Percentiles rank a stretch among this genome's conserved stretches.
Conservation (phyloP, 2,888 invertebrate species). For the Hetaerina titia region DNA sequence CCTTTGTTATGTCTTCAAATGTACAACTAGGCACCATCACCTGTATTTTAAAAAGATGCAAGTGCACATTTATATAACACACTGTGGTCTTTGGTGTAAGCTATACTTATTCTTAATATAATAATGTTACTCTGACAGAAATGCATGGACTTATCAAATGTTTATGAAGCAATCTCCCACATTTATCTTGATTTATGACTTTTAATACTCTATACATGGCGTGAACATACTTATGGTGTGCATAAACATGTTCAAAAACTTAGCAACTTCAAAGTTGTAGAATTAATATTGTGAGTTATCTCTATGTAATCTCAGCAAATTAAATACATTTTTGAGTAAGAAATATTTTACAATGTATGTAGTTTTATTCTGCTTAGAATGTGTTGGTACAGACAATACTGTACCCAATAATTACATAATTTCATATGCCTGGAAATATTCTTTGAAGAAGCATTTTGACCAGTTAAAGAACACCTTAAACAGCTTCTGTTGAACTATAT, state of each 20-base stretch:
- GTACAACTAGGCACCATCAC: too few species aligned
- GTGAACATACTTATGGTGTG: not conserved
- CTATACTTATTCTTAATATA: not conserved
- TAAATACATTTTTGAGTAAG: too few species aligned
- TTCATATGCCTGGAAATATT: not conserved
- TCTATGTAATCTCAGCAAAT: too few species aligned
- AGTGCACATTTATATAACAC: not conserved
- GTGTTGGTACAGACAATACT: not conserved
- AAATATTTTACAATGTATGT: too few species aligned
- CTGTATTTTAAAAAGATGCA: too few species aligned
- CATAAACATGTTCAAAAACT: not conserved
- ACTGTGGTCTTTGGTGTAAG: not conserved
- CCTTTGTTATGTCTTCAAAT: too few species aligned
- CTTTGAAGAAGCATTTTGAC: not conserved
- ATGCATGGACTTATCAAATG: not conserved
- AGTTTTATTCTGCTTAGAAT: not conserved
- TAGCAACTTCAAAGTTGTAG: not conserved
- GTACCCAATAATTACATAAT: not conserved
- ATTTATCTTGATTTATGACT: too few species aligned
- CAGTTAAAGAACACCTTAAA: not conserved
- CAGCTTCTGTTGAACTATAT: not conserved
- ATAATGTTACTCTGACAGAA: not conserved
- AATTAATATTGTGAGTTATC: not conserved
- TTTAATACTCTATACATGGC: too few species aligned
- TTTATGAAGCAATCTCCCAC: too few species aligned